phyloP scores from a whole-genome alignment of 2,797 vertebrate genomes.

The Chelon labrosus region DNA sequence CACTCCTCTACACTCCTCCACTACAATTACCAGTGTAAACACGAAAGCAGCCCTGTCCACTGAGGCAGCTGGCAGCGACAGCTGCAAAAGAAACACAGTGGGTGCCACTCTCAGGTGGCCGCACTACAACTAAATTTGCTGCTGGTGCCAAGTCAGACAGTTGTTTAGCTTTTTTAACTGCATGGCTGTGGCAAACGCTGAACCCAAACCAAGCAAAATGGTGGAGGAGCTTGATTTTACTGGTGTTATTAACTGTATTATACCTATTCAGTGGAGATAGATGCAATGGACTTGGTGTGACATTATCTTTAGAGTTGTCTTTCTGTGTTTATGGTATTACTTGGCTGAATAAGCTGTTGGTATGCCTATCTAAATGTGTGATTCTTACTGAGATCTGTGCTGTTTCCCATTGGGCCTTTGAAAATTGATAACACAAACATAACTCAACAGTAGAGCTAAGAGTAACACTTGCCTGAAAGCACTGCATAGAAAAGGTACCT shows the following conservation, averaged over 20 bases:
- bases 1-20: constrained; percentile 1
- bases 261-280: neutral
- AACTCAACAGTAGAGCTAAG: neutral
- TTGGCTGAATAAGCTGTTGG: neutral
- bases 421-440: neutral
- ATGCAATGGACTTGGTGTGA: neutral
- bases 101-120: constrained; percentile 38
- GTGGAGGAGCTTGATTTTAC: no score
- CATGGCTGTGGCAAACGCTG: neutral
- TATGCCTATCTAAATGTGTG: neutral
- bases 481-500: neutral
- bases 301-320: neutral
- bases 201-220: constrained; percentile 3
- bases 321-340: neutral
- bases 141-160: constrained; percentile 22
- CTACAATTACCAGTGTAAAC: constrained; percentile 17
- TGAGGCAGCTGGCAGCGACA: constrained; percentile 47
- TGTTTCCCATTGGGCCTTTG: neutral
- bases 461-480: neutral
- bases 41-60: constrained; percentile 19
- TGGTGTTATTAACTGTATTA: neutral
- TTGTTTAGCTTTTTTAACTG: constrained; percentile 20
- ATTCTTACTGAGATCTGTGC: neutral
- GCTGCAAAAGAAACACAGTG: constrained; percentile 25
- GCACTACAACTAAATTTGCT: constrained; percentile 24